A percentile compares a stretch with the other conserved stretches of the same genome.
Evolutionary conservation across 1,140 invertebrate genomes (phyloP).

Genomic region (Procambarus virginalis): DNA sequence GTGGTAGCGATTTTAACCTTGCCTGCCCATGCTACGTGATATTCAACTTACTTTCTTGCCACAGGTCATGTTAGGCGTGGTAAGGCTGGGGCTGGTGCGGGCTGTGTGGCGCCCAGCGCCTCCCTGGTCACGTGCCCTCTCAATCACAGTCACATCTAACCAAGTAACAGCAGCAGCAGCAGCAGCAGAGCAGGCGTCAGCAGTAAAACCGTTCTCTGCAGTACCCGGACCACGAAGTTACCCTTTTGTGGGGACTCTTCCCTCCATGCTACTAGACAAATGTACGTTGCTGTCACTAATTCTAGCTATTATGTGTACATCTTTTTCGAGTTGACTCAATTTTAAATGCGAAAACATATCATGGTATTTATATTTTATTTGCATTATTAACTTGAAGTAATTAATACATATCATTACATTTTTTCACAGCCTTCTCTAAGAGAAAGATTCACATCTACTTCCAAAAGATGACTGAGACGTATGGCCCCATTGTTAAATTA

Average conservation of each 20-base stretch:
- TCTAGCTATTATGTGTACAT: no score
- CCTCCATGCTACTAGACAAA: not conserved
- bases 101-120: not conserved
- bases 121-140: not conserved
- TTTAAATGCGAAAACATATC: no score
- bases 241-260: not conserved
- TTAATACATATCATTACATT: no score
- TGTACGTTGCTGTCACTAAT: not conserved
- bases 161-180: not conserved
- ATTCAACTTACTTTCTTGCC: not conserved
- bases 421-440: no score
- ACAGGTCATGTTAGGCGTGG: not conserved
- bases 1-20: no score
- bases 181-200: not conserved
- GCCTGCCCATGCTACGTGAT: no score
- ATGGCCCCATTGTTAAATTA: slow-evolving; percentile 15
- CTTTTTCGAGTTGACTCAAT: no score
- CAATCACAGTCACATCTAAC: not conserved
- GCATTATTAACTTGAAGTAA: no score
- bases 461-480: not conserved
- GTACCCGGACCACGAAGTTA: not conserved
- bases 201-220: not conserved
- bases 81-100: not conserved
- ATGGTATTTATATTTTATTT: no score
- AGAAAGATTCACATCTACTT: not conserved